Evolutionary conservation across 2,113 vertebrate genomes (phyloP).

Genomic region (Dolichallabes microphthalmus): DNA sequence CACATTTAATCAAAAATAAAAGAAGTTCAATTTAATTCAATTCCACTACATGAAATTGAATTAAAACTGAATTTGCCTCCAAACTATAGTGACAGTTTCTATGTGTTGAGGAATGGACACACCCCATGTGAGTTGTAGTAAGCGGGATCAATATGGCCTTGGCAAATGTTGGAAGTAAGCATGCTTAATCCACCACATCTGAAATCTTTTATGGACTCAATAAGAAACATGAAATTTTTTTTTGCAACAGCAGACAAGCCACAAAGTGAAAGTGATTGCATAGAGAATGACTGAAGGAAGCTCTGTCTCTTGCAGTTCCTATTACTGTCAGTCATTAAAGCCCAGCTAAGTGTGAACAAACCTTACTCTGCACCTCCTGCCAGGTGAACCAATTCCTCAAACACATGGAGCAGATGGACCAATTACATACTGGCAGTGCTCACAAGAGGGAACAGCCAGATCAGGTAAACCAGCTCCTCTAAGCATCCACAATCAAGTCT

Average conservation of each 20-base stretch:
- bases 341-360: slow-evolving; percentile 43
- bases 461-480: slow-evolving; percentile 48
- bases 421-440: slow-evolving; percentile 51
- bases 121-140: background rate
- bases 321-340: slow-evolving; percentile 51
- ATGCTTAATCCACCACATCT: background rate
- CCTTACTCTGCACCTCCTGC: slow-evolving; percentile 48
- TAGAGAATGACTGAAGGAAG: slow-evolving; percentile 24
- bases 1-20: background rate
- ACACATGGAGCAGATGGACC: slow-evolving; percentile 52
- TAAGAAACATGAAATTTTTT: background rate
- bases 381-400: slow-evolving; percentile 52
- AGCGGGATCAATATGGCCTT: background rate
- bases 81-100: slow-evolving; percentile 14
- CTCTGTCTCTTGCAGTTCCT: slow-evolving; percentile 42
- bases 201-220: background rate
- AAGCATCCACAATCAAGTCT: slow-evolving; percentile 34
- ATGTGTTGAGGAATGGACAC: slow-evolving; percentile 10
- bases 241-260: background rate
- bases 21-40: background rate
- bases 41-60: too few species aligned
- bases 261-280: slow-evolving; percentile 21
- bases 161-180: slow-evolving; percentile 6
- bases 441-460: slow-evolving; percentile 48
- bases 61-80: background rate